Evolutionary conservation across 2,888 invertebrate genomes (phyloP), one percentile per base, ranked within the genome.

Genomic region (Zhengitettix transpicula): DNA sequence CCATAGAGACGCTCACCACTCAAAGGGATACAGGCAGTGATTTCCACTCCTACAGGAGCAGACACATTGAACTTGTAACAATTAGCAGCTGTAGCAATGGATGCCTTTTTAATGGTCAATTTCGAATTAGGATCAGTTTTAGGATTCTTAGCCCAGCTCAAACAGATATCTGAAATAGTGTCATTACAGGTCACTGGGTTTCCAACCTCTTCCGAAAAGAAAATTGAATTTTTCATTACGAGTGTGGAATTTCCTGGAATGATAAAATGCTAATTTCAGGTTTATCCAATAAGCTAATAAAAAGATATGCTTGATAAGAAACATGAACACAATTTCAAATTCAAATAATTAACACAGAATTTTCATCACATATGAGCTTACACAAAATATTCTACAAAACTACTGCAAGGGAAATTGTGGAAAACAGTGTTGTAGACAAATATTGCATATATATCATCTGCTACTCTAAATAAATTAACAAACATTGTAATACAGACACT

Each of bases 1-100:
- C 82, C 84, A 67, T 77, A 86, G 7, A 55, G 14, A 14, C 41
- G 40, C 14, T 40, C 47, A 14, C 47, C 47, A 14, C 14, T 47
- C 14, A 47, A 14, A 12, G n/a, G n/a, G n/a, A 47, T 47, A n/a
- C 47, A 47, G 47, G 47, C 5, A 14, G 47, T 14, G 1, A 47
- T 47, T 47, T 47, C n/a, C n/a, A n/a, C n/a, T 7, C 14, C n/a
- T 5, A 47, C 47, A 14, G 47, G 47, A 47, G 47, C n/a, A 47
- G 47, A 47, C 12, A 47, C n/a, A 47, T 47, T 47, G 47, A 47
- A 47, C n/a, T 47, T 47, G n/a, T 47, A n/a, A 47, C 47, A 47
- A 14, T 47, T n/a, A 7, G n/a, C 12, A 47, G 12, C 47, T 3
- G 12, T 8, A 47, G 12, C n/a, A 14, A 47, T 47, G 2, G 12